A percentile compares a stretch with the other conserved stretches of the same genome.
These are phyloP conservation scores for Lamprotornis superbus DNA, from an alignment of 2,113 vertebrate species.

Conservation along the genomic window DNA sequence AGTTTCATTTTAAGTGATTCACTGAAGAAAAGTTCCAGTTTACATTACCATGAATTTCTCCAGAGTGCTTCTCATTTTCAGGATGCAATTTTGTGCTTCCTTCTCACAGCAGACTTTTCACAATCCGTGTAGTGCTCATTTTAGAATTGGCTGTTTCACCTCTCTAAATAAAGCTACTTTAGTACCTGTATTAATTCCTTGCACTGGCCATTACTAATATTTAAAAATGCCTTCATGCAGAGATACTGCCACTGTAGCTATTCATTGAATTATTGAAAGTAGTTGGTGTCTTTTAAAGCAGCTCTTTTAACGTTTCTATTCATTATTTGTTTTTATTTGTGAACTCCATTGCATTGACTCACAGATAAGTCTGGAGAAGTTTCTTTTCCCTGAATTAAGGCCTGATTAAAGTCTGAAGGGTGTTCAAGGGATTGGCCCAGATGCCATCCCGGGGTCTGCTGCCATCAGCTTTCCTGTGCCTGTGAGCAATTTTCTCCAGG, in stretches of 20 bases:
- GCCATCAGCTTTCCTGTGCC: neutral
- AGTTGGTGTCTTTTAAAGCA: neutral
- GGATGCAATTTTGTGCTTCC: slow-evolving; percentile 46
- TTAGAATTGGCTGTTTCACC: slow-evolving; percentile 7
- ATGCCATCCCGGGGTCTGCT: neutral
- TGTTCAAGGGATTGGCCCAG: neutral
- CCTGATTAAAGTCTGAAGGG: neutral
- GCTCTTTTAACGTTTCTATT: neutral
- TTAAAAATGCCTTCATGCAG: neutral
- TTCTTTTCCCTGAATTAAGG: neutral
- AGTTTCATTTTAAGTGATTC: slow-evolving; percentile 30
- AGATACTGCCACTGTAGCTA: neutral
- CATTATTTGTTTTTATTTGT: neutral
- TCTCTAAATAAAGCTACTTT: slow-evolving; percentile 2
- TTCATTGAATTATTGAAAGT: neutral
- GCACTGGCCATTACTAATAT: neutral
- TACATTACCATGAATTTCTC: slow-evolving; percentile 33
- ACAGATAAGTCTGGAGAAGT: neutral
- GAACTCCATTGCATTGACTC: neutral
- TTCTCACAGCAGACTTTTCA: neutral
- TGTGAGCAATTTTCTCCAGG: neutral
- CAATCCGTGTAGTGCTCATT: neutral
- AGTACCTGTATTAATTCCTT: neutral
- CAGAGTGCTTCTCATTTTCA: slow-evolving; percentile 44
- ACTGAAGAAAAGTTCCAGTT: slow-evolving; percentile 40